Base-by-base conservation (phyloP, 2,113 vertebrate species). In the Lathamus discolor region DNA sequence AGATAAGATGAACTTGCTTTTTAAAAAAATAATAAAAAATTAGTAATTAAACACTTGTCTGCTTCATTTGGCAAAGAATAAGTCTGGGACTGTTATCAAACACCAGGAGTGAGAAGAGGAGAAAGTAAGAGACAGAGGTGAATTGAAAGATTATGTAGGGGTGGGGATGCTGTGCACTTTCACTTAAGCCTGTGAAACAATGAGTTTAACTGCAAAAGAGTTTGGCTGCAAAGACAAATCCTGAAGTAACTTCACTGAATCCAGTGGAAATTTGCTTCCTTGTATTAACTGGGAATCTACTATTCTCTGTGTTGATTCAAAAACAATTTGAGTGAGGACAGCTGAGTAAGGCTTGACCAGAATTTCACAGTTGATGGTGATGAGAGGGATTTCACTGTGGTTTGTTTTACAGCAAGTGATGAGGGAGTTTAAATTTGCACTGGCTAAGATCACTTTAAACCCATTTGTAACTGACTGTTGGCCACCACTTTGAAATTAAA, bases 401-500 rank as follows among this genome's bases (percentile, higher is more conserved):
- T 90, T 92, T 91, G 39, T 93, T 93, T 83, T 74, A 86, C 54
- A 68, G 76, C 20, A 79, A 67, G 39, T 52, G 62, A 85, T 44
- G 51, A 67, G 48, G 52, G 28, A 61, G 62, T 87, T 90, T 89
- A 90, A 76, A 88, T 86, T 51, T 79, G n/a, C 23, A 13, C 13
- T 52, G 52, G 15, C 62, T 62, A 35, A 76, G 24, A 83, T 86
- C 55, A n/a, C 31, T 90, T 83, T 61, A 39, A 83, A 90, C 44
- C 12, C 16, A 52, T 68, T 88, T 92, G 68, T 39, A 81, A 57
- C 49, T 44, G 59, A 75, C 48, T 62, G 27, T 41, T 95, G 68
- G 76, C 24, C 67, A 83, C 33, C 48, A 73, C 52, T 94, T 92
- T 75, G 69, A 96, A 73, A 94, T 95, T 69, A 85, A 89, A 91